A percentile compares a stretch with the other conserved stretches of the same genome.
Conservation (phyloP, 2,797 vertebrate species). For the Rhinogobio ventralis region DNA sequence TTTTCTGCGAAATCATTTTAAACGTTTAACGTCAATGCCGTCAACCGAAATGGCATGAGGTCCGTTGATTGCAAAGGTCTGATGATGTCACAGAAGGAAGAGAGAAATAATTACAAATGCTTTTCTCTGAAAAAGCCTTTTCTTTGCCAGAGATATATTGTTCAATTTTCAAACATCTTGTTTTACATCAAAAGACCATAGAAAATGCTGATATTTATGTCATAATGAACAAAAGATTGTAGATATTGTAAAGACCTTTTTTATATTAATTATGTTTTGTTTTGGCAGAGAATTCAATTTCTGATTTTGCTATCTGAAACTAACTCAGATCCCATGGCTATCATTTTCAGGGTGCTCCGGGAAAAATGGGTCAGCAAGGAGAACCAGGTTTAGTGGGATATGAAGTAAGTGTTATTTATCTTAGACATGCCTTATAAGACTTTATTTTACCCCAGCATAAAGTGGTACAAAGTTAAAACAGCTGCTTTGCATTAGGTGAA, state of each 20-base stretch:
- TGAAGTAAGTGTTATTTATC: conserved; percentile 75
- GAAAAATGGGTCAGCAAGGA: conserved; percentile 90
- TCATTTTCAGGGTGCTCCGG: conserved; percentile 85
- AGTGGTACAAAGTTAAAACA: background rate
- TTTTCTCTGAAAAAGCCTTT: background rate
- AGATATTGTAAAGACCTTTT: background rate
- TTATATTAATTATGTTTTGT: background rate
- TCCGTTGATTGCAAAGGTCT: conserved; percentile 1
- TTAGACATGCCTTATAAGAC: conserved; percentile 7
- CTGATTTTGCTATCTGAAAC: background rate
- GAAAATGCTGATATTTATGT: background rate
- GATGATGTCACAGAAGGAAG: background rate
- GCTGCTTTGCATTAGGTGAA: background rate
- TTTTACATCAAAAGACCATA: background rate
- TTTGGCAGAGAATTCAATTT: background rate
- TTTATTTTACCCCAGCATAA: conserved; percentile 4
- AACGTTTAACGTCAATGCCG: background rate
- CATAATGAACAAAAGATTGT: background rate
- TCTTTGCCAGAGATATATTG: conserved; percentile 16
- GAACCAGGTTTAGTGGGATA: conserved; percentile 89
- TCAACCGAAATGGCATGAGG: background rate
- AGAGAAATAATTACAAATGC: background rate
- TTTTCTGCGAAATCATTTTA: background rate
- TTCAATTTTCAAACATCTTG: background rate
- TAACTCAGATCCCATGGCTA: background rate